Percentiles rank a stretch among this genome's conserved stretches.
phyloP scores from a whole-genome alignment of 1,140 invertebrate genomes.

The Trichonephila clavata region DNA sequence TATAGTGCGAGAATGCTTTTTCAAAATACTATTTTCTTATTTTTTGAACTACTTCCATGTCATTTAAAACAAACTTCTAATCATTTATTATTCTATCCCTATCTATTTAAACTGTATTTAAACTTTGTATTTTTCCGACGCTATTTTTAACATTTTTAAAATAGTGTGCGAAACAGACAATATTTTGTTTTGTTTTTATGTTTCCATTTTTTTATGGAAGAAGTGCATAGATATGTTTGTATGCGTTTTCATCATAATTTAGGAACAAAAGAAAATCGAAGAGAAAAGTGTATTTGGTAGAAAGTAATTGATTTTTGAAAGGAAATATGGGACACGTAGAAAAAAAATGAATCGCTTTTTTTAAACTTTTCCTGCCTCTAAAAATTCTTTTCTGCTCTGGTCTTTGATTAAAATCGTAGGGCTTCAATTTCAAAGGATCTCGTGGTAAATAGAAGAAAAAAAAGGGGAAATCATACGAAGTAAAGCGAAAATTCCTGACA shows the following conservation, averaged over 20 bases:
- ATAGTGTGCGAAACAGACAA: too few relatives aligned
- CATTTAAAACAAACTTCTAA: too few relatives aligned
- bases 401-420: slow-evolving; percentile 65
- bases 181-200: too few relatives aligned
- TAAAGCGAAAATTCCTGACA: slow-evolving; percentile 48
- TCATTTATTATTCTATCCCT: too few relatives aligned
- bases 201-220: background rate
- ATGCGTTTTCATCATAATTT: background rate
- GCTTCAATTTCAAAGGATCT: slow-evolving; percentile 69
- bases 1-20: too few relatives aligned
- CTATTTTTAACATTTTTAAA: too few relatives aligned
- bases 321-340: background rate
- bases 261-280: background rate
- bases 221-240: background rate
- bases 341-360: background rate
- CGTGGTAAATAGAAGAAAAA: background rate
- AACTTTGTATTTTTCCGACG: too few relatives aligned
- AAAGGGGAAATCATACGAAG: slow-evolving; percentile 14
- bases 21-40: too few relatives aligned
- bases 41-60: too few relatives aligned
- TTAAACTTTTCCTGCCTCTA: background rate
- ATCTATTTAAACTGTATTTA: too few relatives aligned
- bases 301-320: slow-evolving; percentile 22
- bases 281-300: background rate
- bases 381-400: slow-evolving; percentile 8